Percentiles rank a stretch among this genome's conserved stretches.
These are phyloP conservation scores for Catajapyx aquilonaris DNA, from an alignment of 1,140 invertebrate species.

Conservation along the genomic window DNA sequence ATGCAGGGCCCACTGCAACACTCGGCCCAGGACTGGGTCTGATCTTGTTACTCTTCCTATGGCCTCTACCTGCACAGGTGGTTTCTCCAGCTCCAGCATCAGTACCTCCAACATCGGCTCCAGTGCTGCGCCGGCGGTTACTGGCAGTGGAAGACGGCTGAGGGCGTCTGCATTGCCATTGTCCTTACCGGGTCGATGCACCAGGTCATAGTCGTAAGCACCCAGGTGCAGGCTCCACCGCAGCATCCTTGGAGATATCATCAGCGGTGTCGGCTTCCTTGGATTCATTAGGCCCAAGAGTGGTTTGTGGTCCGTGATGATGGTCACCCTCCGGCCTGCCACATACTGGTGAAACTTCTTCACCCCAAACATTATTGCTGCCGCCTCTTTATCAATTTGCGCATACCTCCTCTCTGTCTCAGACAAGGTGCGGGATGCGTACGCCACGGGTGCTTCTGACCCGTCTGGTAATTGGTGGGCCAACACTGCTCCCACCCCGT, in stretches of 20 bases:
- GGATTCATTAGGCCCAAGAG: constrained; percentile 13
- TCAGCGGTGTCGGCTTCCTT: constrained; percentile 12
- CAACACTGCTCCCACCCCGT: constrained; percentile 9
- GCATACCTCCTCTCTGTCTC: constrained; percentile 8
- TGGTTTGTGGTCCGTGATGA: constrained; percentile 22
- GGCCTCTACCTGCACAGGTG: no score
- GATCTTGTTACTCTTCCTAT: no score
- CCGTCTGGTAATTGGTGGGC: constrained; percentile 7
- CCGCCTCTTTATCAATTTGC: constrained; percentile 9
- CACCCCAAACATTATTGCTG: constrained; percentile 11
- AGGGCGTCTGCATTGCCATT: constrained; percentile 5
- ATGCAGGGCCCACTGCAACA: no score
- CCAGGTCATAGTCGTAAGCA: background rate
- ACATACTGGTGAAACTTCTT: constrained; percentile 20
- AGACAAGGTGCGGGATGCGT: constrained; percentile 6
- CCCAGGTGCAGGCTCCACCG: background rate
- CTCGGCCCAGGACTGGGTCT: no score
- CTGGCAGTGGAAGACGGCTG: no score
- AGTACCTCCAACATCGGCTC: no score
- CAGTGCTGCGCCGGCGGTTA: no score
- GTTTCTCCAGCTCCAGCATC: no score
- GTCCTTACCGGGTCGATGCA: background rate
- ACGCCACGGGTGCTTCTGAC: constrained; percentile 13
- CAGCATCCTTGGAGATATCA: constrained; percentile 11
- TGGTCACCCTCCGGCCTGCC: constrained; percentile 15